Evolutionary conservation across 2,113 vertebrate species (phyloP).

Genomic region (Sapajus apella): DNA sequence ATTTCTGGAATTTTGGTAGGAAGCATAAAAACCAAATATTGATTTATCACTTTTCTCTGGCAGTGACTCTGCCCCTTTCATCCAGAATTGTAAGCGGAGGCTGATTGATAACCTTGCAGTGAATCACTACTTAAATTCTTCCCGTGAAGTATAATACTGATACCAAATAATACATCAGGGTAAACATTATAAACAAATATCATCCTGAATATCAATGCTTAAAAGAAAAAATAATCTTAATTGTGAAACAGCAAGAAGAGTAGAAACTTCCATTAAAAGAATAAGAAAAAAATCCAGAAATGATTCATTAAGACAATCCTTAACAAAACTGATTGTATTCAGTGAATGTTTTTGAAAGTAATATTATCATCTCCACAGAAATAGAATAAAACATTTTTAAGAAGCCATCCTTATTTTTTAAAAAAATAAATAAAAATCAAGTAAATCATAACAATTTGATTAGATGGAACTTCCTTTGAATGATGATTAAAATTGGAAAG

Average conservation of each 20-base stretch:
- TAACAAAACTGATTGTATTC: background rate
- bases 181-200: background rate
- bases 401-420: background rate
- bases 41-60: conserved; percentile 25
- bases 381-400: background rate
- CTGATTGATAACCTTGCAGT: background rate
- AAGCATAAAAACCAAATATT: conserved; percentile 72
- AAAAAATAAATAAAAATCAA: background rate
- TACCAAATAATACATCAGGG: background rate
- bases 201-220: background rate
- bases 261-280: background rate
- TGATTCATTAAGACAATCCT: background rate
- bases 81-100: background rate
- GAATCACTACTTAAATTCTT: background rate
- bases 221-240: background rate
- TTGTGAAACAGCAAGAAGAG: background rate
- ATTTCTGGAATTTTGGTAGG: conserved; percentile 56
- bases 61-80: background rate
- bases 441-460: background rate
- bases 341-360: background rate
- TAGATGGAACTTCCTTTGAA: background rate
- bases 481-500: background rate
- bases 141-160: background rate
- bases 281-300: background rate
- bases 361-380: background rate